Evolutionary conservation across 2,797 vertebrate species (phyloP).

Genomic region (Lemur catta): DNA sequence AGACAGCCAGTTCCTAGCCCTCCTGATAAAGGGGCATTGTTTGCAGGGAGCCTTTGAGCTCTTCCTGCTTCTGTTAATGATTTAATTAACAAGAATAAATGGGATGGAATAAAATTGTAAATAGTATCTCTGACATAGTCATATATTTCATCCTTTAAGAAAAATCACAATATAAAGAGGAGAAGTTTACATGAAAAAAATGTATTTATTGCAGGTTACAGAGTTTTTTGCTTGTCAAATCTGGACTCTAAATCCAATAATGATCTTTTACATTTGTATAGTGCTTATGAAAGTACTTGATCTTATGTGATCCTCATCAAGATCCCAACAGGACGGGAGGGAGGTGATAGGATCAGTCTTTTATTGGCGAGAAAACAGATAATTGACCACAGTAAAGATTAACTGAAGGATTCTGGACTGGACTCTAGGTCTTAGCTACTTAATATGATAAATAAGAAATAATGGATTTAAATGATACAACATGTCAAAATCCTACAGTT

Average conservation of each 20-base stretch:
- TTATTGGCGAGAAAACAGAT: neutral
- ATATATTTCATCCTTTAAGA: neutral
- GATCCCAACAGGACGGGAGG: neutral
- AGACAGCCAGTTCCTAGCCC: neutral
- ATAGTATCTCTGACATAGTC: neutral
- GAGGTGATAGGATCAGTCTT: neutral
- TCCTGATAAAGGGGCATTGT: conserved; percentile 63
- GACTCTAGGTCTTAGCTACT: neutral
- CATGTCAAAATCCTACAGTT: neutral
- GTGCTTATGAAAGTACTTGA: neutral
- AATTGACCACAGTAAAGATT: neutral
- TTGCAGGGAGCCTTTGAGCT: neutral
- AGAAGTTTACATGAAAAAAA: neutral
- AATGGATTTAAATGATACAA: neutral
- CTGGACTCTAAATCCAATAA: neutral
- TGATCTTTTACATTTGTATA: neutral
- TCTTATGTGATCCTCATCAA: neutral
- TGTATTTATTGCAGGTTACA: neutral
- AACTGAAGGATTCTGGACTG: neutral
- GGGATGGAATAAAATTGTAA: conserved; percentile 18
- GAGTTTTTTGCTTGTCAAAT: neutral
- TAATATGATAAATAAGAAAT: neutral
- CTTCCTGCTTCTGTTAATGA: conserved; percentile 59
- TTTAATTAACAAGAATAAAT: conserved; percentile 64
- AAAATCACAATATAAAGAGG: neutral